Conservation (phyloP, 2,888 invertebrate species). For the Tineola bisselliella region DNA sequence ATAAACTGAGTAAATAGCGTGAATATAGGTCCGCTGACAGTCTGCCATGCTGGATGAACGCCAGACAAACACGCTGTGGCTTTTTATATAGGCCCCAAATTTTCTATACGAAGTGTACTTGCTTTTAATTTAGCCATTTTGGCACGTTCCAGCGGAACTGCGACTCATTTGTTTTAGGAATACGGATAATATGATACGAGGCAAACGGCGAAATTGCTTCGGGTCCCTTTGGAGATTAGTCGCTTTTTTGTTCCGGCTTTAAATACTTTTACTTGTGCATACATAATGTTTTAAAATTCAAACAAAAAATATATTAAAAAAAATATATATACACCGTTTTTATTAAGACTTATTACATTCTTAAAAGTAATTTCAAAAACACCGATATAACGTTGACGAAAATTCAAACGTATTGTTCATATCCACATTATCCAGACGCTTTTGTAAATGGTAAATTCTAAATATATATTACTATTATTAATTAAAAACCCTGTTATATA, state of each 20-base stretch:
- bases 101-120: conserved; percentile 37
- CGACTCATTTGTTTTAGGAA: conserved; percentile 51
- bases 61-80: conserved; percentile 31
- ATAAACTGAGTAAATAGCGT: conserved; percentile 25
- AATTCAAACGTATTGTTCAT: no score
- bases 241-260: not conserved
- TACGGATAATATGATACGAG: conserved; percentile 47
- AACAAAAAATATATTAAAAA: no score
- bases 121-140: conserved; percentile 61
- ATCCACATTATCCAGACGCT: no score
- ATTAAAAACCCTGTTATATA: no score
- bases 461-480: no score
- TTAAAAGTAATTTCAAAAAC: no score
- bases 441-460: no score
- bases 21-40: conserved; percentile 27
- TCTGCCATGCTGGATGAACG: conserved; percentile 36
- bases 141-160: conserved; percentile 51
- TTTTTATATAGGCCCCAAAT: conserved; percentile 46
- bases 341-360: no score
- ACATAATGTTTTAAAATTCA: not conserved
- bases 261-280: not conserved
- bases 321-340: no score
- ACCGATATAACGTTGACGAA: no score
- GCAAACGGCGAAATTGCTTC: conserved; percentile 25
- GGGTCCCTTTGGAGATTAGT: conserved; percentile 13